Base-by-base conservation (phyloP, 1,140 invertebrate species). In the Portunus trituberculatus region DNA sequence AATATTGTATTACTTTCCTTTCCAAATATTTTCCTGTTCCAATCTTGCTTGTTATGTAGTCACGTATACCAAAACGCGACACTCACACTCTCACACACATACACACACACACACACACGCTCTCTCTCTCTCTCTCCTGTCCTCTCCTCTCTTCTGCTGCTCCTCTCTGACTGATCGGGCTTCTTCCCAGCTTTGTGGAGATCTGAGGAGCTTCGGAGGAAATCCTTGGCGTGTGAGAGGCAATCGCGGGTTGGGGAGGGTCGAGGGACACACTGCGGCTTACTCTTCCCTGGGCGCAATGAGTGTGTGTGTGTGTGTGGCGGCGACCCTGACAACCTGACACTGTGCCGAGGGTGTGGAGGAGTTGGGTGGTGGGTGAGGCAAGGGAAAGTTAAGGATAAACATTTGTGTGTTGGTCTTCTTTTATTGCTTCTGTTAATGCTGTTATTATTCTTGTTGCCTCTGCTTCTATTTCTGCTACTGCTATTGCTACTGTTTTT, bases 131-230 rank as follows among this genome's bases (percentile, higher is more conserved):
- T 59, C 52, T 59, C 87, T 89, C 87, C 32, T 31, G 6, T 10
- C 32, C 16, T 86, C 84, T 86, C 84, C n/a, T n/a, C n/a, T n/a
- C n/a, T n/a, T 86, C n/a, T 86, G 1, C 52, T 10, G 1, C 20
- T 59, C 20, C 3, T 25, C 67, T n/a, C 67, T 25, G 67, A 76
- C 67, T 76, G 67, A 76, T 76, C 67, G 67, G 67, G 67, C 67
- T n/a, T 76, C 67, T n/a, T 76, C 67, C 67, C 67, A 76, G 67
- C 67, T 76, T 76, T 76, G 20, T n/a, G 67, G n/a, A 76, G 67
- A 76, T 76, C 67, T n/a, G 20, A n/a, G 67, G 67, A 76, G 67
- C 67, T 76, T 76, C 67, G 20, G n/a, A 76, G 67, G 67, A 76
- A 76, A 76, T 76, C 67, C 67, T n/a, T 76, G 20, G 20, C 67